phyloP scores from a whole-genome alignment of 1,140 invertebrate genomes.

The Pemphigus obesinymphae region DNA sequence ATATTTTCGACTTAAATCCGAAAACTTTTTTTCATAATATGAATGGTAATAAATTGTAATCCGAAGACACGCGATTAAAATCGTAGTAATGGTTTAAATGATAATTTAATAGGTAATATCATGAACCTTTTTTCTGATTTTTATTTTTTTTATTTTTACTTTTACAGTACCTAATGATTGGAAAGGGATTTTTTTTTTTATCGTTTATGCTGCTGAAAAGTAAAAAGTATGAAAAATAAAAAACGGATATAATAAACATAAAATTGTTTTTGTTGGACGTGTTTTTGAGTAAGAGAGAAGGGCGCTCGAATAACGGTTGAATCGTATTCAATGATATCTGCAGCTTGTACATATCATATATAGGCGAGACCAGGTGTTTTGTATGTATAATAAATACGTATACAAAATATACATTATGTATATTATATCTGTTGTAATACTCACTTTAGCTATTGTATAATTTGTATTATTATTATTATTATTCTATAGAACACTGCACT shows the following conservation, averaged over 20 bases:
- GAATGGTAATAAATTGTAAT: background rate
- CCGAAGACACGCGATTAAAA: background rate
- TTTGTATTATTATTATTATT: background rate
- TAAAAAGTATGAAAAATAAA: background rate
- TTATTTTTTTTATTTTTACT: too few species aligned
- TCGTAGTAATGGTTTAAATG: background rate
- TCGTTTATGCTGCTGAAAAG: background rate
- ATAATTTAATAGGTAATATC: too few species aligned
- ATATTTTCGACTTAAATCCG: background rate
- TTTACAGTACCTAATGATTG: too few species aligned
- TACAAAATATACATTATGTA: background rate
- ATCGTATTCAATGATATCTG: constrained; percentile 5
- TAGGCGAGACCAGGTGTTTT: constrained; percentile 6
- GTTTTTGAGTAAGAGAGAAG: too few species aligned
- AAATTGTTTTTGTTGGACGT: background rate
- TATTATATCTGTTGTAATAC: background rate
- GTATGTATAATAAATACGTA: too few species aligned
- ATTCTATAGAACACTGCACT: background rate
- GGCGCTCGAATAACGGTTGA: background rate
- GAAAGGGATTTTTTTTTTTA: too few species aligned
- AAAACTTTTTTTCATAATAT: background rate
- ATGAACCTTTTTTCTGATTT: too few species aligned
- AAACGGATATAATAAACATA: too few species aligned
- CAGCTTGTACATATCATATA: background rate
- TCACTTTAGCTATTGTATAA: background rate